Percentiles rank a stretch among this genome's conserved stretches.
Conservation (phyloP, 2,797 vertebrate species). For the Protonibea diacanthus region DNA sequence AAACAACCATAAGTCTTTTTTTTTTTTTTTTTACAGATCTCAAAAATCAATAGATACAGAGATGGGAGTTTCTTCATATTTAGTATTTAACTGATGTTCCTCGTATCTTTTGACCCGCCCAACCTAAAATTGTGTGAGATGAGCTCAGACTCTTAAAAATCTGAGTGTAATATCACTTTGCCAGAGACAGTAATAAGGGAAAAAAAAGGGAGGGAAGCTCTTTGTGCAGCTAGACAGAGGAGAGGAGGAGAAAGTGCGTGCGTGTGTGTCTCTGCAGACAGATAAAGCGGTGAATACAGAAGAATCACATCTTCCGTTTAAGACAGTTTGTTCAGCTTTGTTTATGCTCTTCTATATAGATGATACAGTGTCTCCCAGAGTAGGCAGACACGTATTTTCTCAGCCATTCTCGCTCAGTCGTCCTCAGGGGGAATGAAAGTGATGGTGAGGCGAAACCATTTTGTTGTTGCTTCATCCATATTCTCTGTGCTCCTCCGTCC, state of each 20-base stretch:
- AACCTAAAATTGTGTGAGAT: constrained; percentile 49
- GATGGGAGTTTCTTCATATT: constrained; percentile 40
- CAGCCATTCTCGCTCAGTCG: constrained; percentile 65
- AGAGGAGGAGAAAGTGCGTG: background rate
- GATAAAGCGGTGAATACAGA: constrained; percentile 50
- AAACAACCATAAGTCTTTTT: constrained; percentile 32
- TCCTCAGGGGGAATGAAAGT: constrained; percentile 74
- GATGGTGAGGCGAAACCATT: constrained; percentile 79
- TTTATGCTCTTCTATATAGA: constrained; percentile 74
- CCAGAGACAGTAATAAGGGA: constrained; percentile 6
- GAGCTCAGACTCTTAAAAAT: constrained; percentile 41
- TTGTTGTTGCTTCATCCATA: constrained; percentile 80
- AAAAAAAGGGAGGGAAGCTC: constrained; percentile 16
- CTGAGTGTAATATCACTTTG: constrained; percentile 35
- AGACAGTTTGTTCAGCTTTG: constrained; percentile 76
- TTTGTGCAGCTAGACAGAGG: constrained; percentile 7
- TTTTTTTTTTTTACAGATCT: constrained; percentile 24
- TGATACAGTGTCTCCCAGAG: constrained; percentile 69
- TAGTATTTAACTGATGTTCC: constrained; percentile 50
- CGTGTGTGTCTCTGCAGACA: constrained; percentile 24
- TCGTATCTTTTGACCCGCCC: constrained; percentile 43
- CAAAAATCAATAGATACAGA: constrained; percentile 52
- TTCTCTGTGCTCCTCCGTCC: constrained; percentile 59
- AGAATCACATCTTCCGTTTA: constrained; percentile 55
- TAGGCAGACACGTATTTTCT: constrained; percentile 64